These are phyloP conservation scores for Arothron firmamentum DNA, from an alignment of 2,113 vertebrate species.

Conservation along the genomic window DNA sequence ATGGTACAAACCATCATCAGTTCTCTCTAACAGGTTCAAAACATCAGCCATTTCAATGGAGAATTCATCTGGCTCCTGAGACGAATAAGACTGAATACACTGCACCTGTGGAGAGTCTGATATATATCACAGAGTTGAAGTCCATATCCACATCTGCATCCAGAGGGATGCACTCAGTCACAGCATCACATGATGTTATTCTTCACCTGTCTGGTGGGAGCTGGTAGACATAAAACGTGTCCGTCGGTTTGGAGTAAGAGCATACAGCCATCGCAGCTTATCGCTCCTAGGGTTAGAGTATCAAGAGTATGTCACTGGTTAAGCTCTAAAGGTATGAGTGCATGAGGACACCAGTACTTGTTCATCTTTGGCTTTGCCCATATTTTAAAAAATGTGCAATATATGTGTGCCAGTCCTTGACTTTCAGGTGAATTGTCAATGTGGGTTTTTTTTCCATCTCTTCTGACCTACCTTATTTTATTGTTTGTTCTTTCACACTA, in stretches of 20 bases:
- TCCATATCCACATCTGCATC: neutral
- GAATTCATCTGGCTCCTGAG: conserved; percentile 92
- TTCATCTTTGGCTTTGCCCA: no score
- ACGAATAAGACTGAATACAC: conserved; percentile 90
- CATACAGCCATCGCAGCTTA: conserved; percentile 94
- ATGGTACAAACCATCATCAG: conserved; percentile 81
- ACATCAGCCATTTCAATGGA: conserved; percentile 92
- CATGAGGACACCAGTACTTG: no score
- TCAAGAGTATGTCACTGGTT: no score
- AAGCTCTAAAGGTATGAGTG: no score
- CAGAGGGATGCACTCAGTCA: neutral
- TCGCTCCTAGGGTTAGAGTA: conserved; percentile 80
- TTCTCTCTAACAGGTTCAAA: conserved; percentile 89
- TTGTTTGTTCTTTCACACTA: no score
- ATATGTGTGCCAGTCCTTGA: no score
- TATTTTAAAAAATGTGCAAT: no score
- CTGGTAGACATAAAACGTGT: conserved; percentile 91
- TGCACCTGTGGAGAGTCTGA: conserved; percentile 94
- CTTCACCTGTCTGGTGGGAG: conserved; percentile 84
- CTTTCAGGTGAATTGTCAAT: no score
- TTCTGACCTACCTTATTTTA: no score
- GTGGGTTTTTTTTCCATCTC: no score
- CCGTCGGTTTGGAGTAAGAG: conserved; percentile 88
- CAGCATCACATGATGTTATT: conserved; percentile 17
- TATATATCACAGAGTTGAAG: conserved; percentile 11